phyloP scores from a whole-genome alignment of 2,113 vertebrate species.

The Leiothrix lutea region DNA sequence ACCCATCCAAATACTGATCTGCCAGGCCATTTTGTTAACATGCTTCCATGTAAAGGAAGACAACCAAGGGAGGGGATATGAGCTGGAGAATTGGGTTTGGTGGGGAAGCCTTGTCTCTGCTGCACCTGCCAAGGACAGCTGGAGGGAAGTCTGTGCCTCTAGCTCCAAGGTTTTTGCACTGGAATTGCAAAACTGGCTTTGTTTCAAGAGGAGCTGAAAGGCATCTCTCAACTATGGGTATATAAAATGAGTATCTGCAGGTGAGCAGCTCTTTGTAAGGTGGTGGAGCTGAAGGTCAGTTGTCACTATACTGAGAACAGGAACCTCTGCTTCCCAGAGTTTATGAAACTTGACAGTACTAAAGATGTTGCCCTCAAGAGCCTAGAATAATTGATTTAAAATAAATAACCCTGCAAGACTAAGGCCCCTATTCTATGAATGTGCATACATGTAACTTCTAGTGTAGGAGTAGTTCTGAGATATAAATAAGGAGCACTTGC shows the following conservation, averaged over 20 bases:
- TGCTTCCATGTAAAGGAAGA: neutral
- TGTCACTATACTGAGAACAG: neutral
- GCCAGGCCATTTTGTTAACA: neutral
- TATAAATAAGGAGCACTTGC: neutral
- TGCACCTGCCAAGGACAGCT: neutral
- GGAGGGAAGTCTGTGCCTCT: fast-evolving
- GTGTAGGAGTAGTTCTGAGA: neutral
- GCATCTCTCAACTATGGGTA: neutral
- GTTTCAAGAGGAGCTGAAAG: neutral
- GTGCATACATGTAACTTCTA: neutral
- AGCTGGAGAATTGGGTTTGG: neutral
- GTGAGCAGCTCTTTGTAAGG: neutral
- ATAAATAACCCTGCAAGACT: neutral
- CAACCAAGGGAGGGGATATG: neutral
- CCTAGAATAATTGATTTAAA: neutral
- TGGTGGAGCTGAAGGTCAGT: neutral
- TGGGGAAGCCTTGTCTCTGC: neutral
- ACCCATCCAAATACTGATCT: neutral
- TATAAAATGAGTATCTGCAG: neutral
- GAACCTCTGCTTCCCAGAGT: neutral
- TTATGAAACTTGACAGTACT: neutral
- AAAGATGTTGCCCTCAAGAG: neutral
- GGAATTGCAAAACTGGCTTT: neutral
- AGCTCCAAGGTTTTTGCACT: neutral
- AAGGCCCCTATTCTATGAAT: neutral